Percentiles rank a stretch among this genome's conserved stretches.
Evolutionary conservation across 2,797 vertebrate genomes (phyloP).

Genomic region (Tenualosa thibaudeaui): DNA sequence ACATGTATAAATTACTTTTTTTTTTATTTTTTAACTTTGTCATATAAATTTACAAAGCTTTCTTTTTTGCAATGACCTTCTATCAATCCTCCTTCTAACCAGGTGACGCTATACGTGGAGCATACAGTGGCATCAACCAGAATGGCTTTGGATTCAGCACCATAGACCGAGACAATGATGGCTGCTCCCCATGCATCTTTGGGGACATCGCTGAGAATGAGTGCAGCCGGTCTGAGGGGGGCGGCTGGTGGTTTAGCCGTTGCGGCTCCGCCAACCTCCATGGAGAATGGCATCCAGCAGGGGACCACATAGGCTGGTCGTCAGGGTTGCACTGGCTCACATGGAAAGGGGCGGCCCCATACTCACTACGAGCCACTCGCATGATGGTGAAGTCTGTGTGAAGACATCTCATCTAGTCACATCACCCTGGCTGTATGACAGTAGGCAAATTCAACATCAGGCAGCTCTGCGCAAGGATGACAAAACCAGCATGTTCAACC

Average conservation of each 20-base stretch:
- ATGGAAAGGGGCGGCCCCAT: constrained; percentile 50
- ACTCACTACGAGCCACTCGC: constrained; percentile 63
- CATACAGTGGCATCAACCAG: constrained; percentile 52
- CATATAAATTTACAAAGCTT: neutral
- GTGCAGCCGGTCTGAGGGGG: constrained; percentile 36
- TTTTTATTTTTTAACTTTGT: neutral
- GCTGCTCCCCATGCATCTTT: constrained; percentile 61
- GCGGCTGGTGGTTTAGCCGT: constrained; percentile 69
- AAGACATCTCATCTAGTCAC: constrained; percentile 21
- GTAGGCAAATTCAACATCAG: no score
- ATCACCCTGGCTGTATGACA: neutral
- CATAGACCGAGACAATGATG: constrained; percentile 59
- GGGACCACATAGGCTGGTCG: constrained; percentile 48
- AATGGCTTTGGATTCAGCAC: constrained; percentile 70
- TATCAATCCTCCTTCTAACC: neutral
- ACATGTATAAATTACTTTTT: neutral
- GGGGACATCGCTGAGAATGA: constrained; percentile 40
- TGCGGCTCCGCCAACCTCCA: constrained; percentile 67
- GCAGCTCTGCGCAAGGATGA: neutral
- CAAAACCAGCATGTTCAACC: no score
- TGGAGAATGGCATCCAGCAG: constrained; percentile 56
- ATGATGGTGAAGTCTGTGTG: constrained; percentile 64
- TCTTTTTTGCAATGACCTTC: neutral
- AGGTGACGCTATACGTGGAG: constrained; percentile 64
- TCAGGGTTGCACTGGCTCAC: constrained; percentile 59